phyloP scores from a whole-genome alignment of 2,113 vertebrate species.

The Tinamus guttatus region DNA sequence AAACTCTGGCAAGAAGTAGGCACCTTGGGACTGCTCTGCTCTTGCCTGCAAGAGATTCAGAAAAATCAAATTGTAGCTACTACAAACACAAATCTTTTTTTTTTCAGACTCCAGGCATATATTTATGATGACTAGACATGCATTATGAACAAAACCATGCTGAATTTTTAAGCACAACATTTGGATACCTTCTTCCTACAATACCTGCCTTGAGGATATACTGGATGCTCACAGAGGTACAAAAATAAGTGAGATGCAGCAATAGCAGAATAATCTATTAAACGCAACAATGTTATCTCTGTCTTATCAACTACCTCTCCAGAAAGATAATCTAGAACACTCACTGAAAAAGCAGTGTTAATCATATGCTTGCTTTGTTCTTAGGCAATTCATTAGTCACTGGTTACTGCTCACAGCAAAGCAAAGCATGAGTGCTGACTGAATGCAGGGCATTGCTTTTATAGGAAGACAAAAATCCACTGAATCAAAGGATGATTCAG shows the following conservation, averaged over 20 bases:
- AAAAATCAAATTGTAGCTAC: neutral
- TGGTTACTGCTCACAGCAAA: neutral
- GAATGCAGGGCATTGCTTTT: neutral
- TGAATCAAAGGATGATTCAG: neutral
- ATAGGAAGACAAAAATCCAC: neutral
- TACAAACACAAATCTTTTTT: neutral
- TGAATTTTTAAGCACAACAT: neutral
- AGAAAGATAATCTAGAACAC: neutral
- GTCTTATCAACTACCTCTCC: neutral
- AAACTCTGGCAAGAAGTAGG: constrained; percentile 93
- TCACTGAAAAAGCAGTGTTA: neutral
- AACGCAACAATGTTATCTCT: neutral
- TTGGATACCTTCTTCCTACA: neutral
- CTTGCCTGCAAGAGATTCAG: constrained; percentile 77
- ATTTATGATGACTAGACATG: neutral
- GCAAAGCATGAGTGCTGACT: neutral
- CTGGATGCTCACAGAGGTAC: neutral
- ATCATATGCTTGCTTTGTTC: neutral
- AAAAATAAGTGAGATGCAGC: neutral
- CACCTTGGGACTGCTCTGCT: constrained; percentile 83
- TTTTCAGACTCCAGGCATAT: neutral
- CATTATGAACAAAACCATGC: fast-evolving
- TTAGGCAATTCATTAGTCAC: neutral
- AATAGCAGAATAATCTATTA: neutral
- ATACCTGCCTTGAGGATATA: neutral